Evolutionary conservation across 2,797 vertebrate genomes (phyloP).

Genomic region (Austrolebias charrua): DNA sequence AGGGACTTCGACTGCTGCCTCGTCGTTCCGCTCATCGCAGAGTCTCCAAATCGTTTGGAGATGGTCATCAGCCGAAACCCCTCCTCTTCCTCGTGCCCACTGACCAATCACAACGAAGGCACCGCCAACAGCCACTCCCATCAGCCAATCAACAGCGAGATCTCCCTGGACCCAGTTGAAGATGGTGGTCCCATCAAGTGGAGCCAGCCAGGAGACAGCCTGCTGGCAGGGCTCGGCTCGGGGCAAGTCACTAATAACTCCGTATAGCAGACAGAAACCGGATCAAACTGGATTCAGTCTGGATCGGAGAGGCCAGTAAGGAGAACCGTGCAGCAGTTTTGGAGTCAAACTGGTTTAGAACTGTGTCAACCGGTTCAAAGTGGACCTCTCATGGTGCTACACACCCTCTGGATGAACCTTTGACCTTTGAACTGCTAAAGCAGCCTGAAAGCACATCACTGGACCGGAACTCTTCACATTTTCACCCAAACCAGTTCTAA

Average conservation of each 20-base stretch:
- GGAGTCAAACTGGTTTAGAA: slow-evolving; percentile 43
- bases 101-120: slow-evolving; percentile 67
- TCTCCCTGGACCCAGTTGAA: slow-evolving; percentile 48
- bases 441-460: slow-evolving; percentile 68
- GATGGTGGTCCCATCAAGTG: slow-evolving; percentile 66
- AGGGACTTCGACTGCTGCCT: slow-evolving; percentile 98
- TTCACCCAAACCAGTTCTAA: slow-evolving; percentile 41
- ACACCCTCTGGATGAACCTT: slow-evolving; percentile 58
- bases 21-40: slow-evolving; percentile 95
- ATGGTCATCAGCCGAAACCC: slow-evolving; percentile 96
- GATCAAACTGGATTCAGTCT: slow-evolving; percentile 31
- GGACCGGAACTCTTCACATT: slow-evolving; percentile 43
- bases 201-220: slow-evolving; percentile 67
- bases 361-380: slow-evolving; percentile 44
- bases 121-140: slow-evolving; percentile 42
- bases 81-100: slow-evolving; percentile 54
- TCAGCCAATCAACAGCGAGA: slow-evolving; percentile 45
- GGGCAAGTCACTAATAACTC: slow-evolving; percentile 66
- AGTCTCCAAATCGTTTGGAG: slow-evolving; percentile 94
- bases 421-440: slow-evolving; percentile 59
- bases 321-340: slow-evolving; percentile 21
- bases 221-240: slow-evolving; percentile 44
- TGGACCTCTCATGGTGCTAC: slow-evolving; percentile 66
- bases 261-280: slow-evolving; percentile 63
- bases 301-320: slow-evolving; percentile 16